Percentiles rank a stretch among this genome's conserved stretches.
phyloP scores from a whole-genome alignment of 2,888 invertebrate species.

The Calliphora vomitoria region DNA sequence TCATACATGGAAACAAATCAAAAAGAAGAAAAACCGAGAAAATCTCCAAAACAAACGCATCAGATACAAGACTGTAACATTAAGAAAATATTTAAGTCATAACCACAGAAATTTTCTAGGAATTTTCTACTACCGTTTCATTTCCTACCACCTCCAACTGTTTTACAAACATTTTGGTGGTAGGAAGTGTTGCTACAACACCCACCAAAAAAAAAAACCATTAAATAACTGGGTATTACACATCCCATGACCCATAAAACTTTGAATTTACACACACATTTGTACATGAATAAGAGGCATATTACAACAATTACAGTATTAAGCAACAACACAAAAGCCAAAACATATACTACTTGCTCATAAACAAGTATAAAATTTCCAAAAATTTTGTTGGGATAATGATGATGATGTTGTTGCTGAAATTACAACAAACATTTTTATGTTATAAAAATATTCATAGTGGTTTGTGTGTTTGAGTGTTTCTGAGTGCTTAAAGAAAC shows the following conservation, averaged over 20 bases:
- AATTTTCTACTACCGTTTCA: not conserved
- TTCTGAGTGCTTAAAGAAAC: not conserved
- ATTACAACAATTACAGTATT: not conserved
- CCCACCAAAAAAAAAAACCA: constrained; percentile 21
- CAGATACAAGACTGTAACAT: too few relatives aligned
- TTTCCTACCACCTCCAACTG: constrained; percentile 1
- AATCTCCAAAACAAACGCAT: too few relatives aligned
- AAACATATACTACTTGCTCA: too few relatives aligned
- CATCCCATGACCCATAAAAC: constrained; percentile 45
- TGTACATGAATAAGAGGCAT: not conserved
- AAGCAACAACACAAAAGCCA: not conserved
- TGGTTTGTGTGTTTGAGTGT: not conserved
- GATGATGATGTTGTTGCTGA: too few relatives aligned
- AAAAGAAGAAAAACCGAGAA: too few relatives aligned
- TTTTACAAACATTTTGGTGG: not conserved
- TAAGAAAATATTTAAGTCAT: not conserved
- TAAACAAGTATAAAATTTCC: not conserved
- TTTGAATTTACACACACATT: not conserved
- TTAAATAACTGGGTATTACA: constrained; percentile 1
- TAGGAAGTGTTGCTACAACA: constrained; percentile 8
- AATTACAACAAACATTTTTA: too few relatives aligned
- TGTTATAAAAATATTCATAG: not conserved
- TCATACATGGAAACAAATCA: too few relatives aligned
- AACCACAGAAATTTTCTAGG: not conserved
- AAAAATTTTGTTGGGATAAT: too few relatives aligned